phyloP scores from a whole-genome alignment of 64 coral and sea anemone species.

The Catalaphyllia jardinei region DNA sequence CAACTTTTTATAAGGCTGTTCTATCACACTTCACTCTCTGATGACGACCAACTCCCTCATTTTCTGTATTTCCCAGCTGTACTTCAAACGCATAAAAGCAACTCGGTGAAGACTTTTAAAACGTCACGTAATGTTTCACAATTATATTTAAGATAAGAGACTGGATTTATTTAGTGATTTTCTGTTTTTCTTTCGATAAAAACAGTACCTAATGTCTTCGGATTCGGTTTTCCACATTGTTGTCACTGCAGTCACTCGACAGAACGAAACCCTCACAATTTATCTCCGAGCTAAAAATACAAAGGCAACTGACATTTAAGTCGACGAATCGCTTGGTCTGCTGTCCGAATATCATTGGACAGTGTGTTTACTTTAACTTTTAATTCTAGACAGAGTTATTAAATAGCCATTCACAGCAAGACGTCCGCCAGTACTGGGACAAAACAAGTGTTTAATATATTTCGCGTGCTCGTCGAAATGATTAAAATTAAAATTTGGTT shows the following conservation, averaged over 20 bases:
- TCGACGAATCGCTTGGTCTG: background rate
- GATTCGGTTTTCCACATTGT: no score
- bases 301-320: background rate
- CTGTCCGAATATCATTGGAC: background rate
- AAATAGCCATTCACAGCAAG: constrained; percentile 18
- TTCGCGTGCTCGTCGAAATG: background rate
- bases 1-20: background rate
- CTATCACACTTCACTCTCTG: background rate
- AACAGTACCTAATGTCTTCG: no score
- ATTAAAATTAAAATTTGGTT: background rate
- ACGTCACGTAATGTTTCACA: no score
- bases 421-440: background rate
- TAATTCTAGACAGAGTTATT: constrained; percentile 24
- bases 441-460: background rate
- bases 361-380: constrained; percentile 6
- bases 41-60: no score
- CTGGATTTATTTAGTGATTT: no score
- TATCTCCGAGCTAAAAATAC: background rate
- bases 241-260: background rate
- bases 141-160: no score
- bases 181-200: no score
- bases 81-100: no score
- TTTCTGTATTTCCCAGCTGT: no score
- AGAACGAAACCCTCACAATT: background rate
- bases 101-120: no score